phyloP scores from a whole-genome alignment of 1,140 invertebrate species.

The Arion vulgaris region DNA sequence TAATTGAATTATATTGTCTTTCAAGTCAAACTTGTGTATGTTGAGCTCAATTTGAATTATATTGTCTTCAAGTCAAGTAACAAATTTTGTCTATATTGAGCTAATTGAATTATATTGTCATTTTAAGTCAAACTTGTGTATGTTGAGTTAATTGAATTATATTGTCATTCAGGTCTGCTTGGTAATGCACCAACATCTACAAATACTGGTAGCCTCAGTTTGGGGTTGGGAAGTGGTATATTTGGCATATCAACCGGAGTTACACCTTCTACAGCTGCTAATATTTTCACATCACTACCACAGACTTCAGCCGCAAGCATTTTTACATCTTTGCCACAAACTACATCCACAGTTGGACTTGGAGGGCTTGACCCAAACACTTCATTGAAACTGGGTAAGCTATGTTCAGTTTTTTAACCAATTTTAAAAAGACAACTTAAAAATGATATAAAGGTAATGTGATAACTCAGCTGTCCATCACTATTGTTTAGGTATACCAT shows the following conservation, averaged over 20 bases:
- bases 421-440: background rate
- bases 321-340: slow-evolving; percentile 24
- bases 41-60: no score
- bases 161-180: background rate
- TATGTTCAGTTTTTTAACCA: background rate
- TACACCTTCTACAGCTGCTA: slow-evolving; percentile 20
- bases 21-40: no score
- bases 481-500: background rate
- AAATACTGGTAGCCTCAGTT: background rate
- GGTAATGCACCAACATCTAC: background rate
- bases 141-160: no score
- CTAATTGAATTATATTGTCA: no score
- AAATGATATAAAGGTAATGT: background rate
- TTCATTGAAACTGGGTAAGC: slow-evolving; percentile 24
- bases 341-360: slow-evolving; percentile 75
- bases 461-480: background rate
- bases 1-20: no score
- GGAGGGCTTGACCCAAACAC: slow-evolving; percentile 79
- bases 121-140: no score
- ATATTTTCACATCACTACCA: background rate
- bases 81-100: no score
- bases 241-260: slow-evolving; percentile 45
- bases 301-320: slow-evolving; percentile 58
- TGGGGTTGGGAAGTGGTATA: slow-evolving; percentile 10
- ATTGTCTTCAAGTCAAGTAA: no score